phyloP scores from a whole-genome alignment of 1,140 invertebrate genomes.

The Thaumetopoea pityocampa region DNA sequence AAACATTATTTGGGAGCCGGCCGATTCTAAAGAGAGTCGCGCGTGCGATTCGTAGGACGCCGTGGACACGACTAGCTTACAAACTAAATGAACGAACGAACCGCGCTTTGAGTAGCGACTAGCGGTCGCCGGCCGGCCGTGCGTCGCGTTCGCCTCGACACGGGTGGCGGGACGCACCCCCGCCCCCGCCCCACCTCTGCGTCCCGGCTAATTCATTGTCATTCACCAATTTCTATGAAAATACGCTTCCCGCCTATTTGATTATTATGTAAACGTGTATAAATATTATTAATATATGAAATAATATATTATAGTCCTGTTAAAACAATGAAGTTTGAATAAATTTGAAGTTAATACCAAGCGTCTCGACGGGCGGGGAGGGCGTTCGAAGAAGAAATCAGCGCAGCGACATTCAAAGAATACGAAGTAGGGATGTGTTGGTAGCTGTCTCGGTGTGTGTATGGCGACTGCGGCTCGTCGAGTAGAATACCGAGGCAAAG shows the following conservation, averaged over 20 bases:
- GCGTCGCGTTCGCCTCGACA: slow-evolving; percentile 30
- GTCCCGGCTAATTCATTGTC: slow-evolving; percentile 58
- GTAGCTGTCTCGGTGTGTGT: slow-evolving; percentile 24
- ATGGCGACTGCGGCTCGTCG: slow-evolving; percentile 13
- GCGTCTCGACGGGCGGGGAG: slow-evolving; percentile 43
- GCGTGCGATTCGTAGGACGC: slow-evolving; percentile 64
- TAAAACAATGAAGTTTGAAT: too few species aligned
- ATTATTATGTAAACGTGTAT: slow-evolving; percentile 12
- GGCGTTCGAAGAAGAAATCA: slow-evolving; percentile 58
- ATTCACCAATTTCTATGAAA: slow-evolving; percentile 68
- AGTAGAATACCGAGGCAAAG: slow-evolving; percentile 47
- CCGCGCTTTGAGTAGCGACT: slow-evolving; percentile 40
- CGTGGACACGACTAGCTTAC: slow-evolving; percentile 63
- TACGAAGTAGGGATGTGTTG: slow-evolving; percentile 21
- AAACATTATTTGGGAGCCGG: slow-evolving; percentile 74
- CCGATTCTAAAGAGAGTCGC: slow-evolving; percentile 63
- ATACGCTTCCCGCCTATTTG: slow-evolving; percentile 36
- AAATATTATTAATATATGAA: background rate
- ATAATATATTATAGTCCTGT: too few species aligned
- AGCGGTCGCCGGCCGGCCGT: slow-evolving; percentile 36
- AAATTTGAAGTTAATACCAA: too few species aligned
- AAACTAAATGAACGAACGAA: slow-evolving; percentile 18
- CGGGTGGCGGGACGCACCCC: slow-evolving; percentile 19
- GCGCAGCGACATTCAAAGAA: slow-evolving; percentile 51
- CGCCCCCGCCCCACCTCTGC: slow-evolving; percentile 24